Evolutionary conservation across 2,888 invertebrate species (phyloP), one percentile per base, ranked within the genome.

Genomic region (Graphium colonna): DNA sequence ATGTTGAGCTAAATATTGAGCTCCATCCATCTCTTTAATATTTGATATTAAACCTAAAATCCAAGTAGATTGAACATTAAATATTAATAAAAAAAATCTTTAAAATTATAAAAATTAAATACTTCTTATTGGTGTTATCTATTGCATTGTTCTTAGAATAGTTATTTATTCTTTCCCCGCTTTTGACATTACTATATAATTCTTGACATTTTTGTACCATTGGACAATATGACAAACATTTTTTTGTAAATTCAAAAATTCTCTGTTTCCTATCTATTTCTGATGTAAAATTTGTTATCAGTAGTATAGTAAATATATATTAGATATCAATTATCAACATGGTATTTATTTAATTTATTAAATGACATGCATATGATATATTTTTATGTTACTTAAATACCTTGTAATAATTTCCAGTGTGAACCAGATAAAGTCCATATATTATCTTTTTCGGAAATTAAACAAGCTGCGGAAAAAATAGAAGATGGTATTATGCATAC

Each of bases 401-500:
- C n/a, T 16, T 31, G 12, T 31, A 33, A n/a, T 44, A 12, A 17
- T 12, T 53, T 53, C 45, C 36, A 54, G 54, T 21, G 48, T n/a
- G 58, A 53, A 10, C 9, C 48, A 1, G 63, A 61, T 9, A 57
- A 57, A 36, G 61, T 66, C 21, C 78, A 80, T 56, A 58, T 79
- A 26, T 61, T 87, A 59, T 62, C 75, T n/a, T 88, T 82, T 55
- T 68, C 62, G 59, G 88, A 86, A 66, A 81, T 88, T 16, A 86
- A 82, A 69, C 67, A 77, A 64, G 88, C 88, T 1, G 73, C 77
- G 0, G 82, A 85, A 44, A 73, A 75, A 51, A 84, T 86, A 46
- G 82, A 85, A 62, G 79, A 79, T 51, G 81, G 78, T 45, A 75
- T 87, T 28, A 87, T 88, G 66, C 88, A 88, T 56, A 89, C 88